Evolutionary conservation across 2,113 vertebrate genomes (phyloP).

Genomic region (Corynorhinus townsendii): DNA sequence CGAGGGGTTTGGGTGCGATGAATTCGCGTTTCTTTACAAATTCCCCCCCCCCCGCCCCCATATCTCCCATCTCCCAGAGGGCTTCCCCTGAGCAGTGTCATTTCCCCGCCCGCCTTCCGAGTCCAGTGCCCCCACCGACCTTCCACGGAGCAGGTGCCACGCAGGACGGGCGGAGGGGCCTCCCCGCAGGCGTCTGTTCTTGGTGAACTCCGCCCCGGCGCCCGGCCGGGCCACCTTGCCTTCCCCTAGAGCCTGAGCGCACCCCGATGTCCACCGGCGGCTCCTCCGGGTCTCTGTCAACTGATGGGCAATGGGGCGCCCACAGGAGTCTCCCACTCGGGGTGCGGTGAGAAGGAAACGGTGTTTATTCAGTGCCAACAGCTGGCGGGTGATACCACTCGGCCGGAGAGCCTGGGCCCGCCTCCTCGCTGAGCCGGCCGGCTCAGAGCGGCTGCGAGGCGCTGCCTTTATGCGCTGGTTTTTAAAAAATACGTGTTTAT

Average conservation of each 20-base stretch:
- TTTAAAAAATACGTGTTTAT: too few species aligned
- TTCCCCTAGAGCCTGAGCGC: too few species aligned
- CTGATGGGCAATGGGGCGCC: background rate
- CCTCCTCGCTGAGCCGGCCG: too few species aligned
- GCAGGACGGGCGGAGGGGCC: rapidly evolving
- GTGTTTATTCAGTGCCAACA: background rate
- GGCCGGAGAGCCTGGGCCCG: background rate
- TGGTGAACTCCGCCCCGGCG: background rate
- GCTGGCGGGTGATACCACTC: background rate
- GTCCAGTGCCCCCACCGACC: rapidly evolving
- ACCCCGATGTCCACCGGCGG: too few species aligned
- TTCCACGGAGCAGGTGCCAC: rapidly evolving
- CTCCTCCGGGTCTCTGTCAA: background rate
- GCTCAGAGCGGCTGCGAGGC: too few species aligned
- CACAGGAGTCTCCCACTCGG: background rate
- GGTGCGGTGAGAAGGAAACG: background rate
- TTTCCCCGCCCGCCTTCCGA: rapidly evolving
- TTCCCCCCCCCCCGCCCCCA: too few species aligned
- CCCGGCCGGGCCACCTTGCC: background rate
- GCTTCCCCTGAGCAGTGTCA: rapidly evolving
- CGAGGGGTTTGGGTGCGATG: background rate
- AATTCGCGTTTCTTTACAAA: background rate
- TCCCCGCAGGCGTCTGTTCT: rapidly evolving
- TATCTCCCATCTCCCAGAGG: too few species aligned
- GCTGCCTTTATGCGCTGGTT: too few species aligned